Evolutionary conservation across 2,888 invertebrate genomes (phyloP), one percentile per base, ranked within the genome.

Genomic region (Drosophila colorata): DNA sequence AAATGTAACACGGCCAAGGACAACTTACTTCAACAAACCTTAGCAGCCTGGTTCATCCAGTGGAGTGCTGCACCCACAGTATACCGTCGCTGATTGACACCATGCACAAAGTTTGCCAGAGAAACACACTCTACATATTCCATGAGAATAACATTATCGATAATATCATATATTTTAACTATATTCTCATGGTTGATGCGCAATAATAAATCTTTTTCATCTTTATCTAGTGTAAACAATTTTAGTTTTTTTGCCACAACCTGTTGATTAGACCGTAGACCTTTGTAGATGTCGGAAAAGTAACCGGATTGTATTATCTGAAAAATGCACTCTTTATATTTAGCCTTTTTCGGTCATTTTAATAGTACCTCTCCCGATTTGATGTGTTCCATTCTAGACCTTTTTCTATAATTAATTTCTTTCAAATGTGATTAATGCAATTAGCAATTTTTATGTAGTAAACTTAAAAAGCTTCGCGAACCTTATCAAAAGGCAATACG

Each of bases 151-250:
- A n/a, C 33, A 25, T n/a, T 0, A 11, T 60, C 4, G 6, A 4
- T 6, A 16, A 13, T 48, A 1, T 41, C 53, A 48, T 31, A 37
- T 13, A 61, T 3, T 9, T 41, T 14, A 2, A 37, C 14, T 43
- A 53, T 48, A 41, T 47, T 52, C 5, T 16, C 18, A 43, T 61
- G 38, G 1, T 9, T 18, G 11, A 52, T n/a, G 31, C 8, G n/a
- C n/a, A 31, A 13, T 33, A 52, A 11, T 11, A 7, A 33, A 33
- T 33, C 33, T 11, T 13, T 33, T 33, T 33, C 33, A 0, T 1
- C 1, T 1, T 13, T 33, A 33, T 3, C 4, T 0, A 33, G 33
- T 0, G 33, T 13, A 13, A 33, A 33, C 13, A 33, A 33, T 13
- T 33, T 33, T 33, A 33, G 33, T 33, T 33, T 23, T 14, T 43